Conservation (phyloP, 30 jellyfish, hydroid and myxozoan genomes). For the Sanderia malayensis region DNA sequence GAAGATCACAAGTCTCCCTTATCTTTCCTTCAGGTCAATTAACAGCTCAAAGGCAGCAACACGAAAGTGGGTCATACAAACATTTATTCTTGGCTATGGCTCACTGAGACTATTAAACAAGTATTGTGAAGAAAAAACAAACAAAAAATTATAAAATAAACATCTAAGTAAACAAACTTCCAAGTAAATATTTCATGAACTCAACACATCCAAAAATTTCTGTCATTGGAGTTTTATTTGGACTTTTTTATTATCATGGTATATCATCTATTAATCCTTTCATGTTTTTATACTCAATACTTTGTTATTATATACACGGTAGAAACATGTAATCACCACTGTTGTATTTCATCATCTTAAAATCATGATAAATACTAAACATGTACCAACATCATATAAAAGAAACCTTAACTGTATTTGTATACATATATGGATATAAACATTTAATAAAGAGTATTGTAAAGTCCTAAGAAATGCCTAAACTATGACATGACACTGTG, state of each 20-base stretch:
- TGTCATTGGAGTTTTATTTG: too few relatives aligned
- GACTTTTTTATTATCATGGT: too few relatives aligned
- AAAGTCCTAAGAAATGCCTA: constrained; percentile 18
- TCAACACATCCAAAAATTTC: too few relatives aligned
- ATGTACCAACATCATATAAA: background rate
- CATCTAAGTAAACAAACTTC: too few relatives aligned
- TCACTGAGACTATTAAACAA: constrained; percentile 59
- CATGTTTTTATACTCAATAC: too few relatives aligned
- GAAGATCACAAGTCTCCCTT: background rate
- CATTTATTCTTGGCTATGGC: constrained; percentile 62
- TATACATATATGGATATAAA: background rate
- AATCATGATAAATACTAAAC: constrained; percentile 2
- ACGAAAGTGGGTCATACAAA: constrained; percentile 71
- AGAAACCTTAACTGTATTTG: constrained; percentile 7
- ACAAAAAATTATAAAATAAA: background rate
- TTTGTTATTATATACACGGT: too few relatives aligned
- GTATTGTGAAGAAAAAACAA: constrained; percentile 45
- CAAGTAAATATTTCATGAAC: too few relatives aligned
- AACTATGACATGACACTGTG: constrained; percentile 44
- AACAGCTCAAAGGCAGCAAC: constrained; percentile 40
- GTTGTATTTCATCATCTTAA: too few relatives aligned
- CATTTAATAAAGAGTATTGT: background rate
- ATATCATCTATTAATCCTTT: too few relatives aligned
- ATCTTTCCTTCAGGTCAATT: constrained; percentile 17
- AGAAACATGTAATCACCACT: too few relatives aligned